Percentiles rank a stretch among this genome's conserved stretches.
phyloP scores from a whole-genome alignment of 2,113 vertebrate genomes.

The Copsychus sechellarum region DNA sequence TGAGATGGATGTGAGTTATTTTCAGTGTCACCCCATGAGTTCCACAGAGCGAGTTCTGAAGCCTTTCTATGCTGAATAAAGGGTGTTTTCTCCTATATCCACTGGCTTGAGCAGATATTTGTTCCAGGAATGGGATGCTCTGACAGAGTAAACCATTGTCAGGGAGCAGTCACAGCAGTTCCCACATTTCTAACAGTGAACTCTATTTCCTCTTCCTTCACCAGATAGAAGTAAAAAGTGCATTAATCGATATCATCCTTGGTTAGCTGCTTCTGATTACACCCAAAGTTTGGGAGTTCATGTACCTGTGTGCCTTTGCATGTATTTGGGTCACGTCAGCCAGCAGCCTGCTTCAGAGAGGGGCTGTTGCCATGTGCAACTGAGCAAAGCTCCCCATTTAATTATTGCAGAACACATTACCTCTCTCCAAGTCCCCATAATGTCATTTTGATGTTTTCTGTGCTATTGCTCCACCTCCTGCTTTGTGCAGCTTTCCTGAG shows the following conservation, averaged over 20 bases:
- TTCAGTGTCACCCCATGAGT: background rate
- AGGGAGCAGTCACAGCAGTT: background rate
- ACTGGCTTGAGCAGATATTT: background rate
- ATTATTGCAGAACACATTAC: background rate
- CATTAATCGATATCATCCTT: background rate
- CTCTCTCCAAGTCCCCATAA: conserved; percentile 7
- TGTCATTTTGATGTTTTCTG: conserved; percentile 21
- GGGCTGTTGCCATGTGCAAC: background rate
- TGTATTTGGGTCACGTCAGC: background rate
- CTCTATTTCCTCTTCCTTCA: background rate
- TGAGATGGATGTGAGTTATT: background rate
- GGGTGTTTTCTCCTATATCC: background rate
- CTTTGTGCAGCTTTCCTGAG: background rate
- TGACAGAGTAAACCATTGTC: accelerated
- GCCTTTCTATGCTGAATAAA: background rate
- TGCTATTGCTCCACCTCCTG: background rate
- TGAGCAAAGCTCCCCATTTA: background rate
- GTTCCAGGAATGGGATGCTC: background rate
- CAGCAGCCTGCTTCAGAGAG: background rate
- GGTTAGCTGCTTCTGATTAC: background rate
- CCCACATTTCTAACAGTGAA: background rate
- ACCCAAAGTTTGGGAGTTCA: background rate
- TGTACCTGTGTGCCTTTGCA: background rate
- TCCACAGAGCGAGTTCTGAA: accelerated
- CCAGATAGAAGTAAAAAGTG: accelerated